Percentiles rank a stretch among this genome's conserved stretches.
These are phyloP conservation scores for Spisula solida DNA, from an alignment of 2,888 invertebrate species.

Conservation along the genomic window DNA sequence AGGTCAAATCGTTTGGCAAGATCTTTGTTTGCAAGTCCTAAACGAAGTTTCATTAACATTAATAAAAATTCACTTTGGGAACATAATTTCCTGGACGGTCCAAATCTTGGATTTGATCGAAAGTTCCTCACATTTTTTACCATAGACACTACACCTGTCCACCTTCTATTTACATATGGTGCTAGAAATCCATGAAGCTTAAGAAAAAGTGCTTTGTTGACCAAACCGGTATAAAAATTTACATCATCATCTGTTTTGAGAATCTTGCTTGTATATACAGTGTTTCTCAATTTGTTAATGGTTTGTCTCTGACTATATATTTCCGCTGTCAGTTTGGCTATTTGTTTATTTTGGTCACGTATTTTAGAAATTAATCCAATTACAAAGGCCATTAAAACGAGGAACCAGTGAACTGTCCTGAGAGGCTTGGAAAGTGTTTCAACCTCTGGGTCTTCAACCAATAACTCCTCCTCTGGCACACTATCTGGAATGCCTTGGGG, in stretches of 20 bases:
- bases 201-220: conserved; percentile 37
- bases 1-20: conserved; percentile 60
- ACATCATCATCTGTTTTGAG: conserved; percentile 55
- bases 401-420: too few relatives aligned
- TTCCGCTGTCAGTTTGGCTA: neutral
- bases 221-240: conserved; percentile 61
- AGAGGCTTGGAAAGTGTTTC: too few relatives aligned
- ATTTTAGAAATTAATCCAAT: too few relatives aligned
- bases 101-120: conserved; percentile 38
- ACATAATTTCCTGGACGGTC: conserved; percentile 54
- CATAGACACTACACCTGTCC: conserved; percentile 52
- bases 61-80: conserved; percentile 60
- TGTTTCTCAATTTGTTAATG: neutral
- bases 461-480: too few relatives aligned
- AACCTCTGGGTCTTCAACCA: too few relatives aligned
- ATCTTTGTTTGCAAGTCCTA: conserved; percentile 58
- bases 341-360: too few relatives aligned
- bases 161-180: conserved; percentile 60
- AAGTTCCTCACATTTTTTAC: conserved; percentile 40
- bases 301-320: neutral
- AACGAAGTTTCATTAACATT: conserved; percentile 59
- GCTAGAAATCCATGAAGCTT: conserved; percentile 54
- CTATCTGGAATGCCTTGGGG: too few relatives aligned
- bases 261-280: conserved; percentile 43
- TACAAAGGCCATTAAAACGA: too few relatives aligned